Evolutionary conservation across 2,113 vertebrate genomes (phyloP), one percentile per base, ranked within the genome.

Genomic region (Pelecanoides urinatrix): DNA sequence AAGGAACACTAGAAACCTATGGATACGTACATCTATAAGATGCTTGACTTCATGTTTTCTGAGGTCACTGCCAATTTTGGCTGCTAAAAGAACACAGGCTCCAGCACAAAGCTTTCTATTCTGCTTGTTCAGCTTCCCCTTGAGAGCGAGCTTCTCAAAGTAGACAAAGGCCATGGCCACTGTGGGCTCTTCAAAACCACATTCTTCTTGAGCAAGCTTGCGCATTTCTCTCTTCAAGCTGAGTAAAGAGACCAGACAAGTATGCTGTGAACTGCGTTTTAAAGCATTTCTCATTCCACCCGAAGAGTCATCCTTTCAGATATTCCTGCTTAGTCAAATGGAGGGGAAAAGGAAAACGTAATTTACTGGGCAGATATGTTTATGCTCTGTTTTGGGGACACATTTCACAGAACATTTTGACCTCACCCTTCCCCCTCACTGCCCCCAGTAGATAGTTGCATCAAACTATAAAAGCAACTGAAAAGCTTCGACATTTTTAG

Each of bases 131-230:
- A 99, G 98, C 96, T 99, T 99, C 77, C 99, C 99, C 97, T 99
- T 99, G 96, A 99, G 99, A 85, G 99, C 99, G 3, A 99, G 99
- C 97, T 99, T 99, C 97, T 99, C 99, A 70, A 99, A 99, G 98
- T 99, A 99, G 97, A 99, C 99, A 49, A 99, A 99, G 56, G 99
- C 99, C 99, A 99, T 99, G 96, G 99, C 99, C 86, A 99, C 99
- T 0, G 99, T 99, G 67, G 99, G 99, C 91, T 99, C 99, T 98
- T 99, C 99, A 7, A 99, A 99, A 67, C 99, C 98, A 79, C 99
- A 99, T 67, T 99, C 99, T 79, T 99, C 99, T 98, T 99, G 99
- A 19, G 99, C 99, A 44, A 99, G 98, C 97, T 99, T 99, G 85
- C 98, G 98, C 98, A 99, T 99, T 96, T 99, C 99, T 80, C 99